Evolutionary conservation across 2,888 invertebrate species (phyloP), one percentile per base, ranked within the genome.

Genomic region (Nephrocerus scutellatus): DNA sequence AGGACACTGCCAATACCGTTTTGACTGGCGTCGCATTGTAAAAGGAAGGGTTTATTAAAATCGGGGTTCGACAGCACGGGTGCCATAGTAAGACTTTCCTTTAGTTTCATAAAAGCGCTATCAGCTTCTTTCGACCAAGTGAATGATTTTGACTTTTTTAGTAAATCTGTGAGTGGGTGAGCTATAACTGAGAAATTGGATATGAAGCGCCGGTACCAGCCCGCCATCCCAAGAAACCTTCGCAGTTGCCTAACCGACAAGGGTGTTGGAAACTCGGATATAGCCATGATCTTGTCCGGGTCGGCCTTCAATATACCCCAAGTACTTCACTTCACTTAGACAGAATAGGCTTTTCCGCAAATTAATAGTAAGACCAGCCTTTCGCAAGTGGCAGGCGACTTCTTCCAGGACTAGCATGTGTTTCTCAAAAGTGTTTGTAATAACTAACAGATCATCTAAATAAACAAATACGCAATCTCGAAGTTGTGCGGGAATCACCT

Each of bases 21-120:
- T 13, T 41, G 33, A 19, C 37, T 37, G 2, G 46, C 41, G 24
- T 48, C 46, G 16, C 46, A 48, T 5, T 42, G 43, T 3, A 47
- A 19, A 10, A n/a, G 31, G 16, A 41, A 42, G 14, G 38, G 44
- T 13, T 26, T 39, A 1, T 20, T 20, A 28, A 44, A 48, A 21
- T 46, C 46, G 3, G 43, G 37, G 32, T 46, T 40, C 3, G 14
- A 8, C n/a, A 43, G 19, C 3, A 43, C 30, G 10, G 46, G 38
- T n/a, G 38, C 38, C 5, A 28, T 16, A 1, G 39, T 39, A 2
- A 43, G 9, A 2, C 30, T 18, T 2, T 12, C 15, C 16, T 46
- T 41, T 4, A 46, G n/a, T 8, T 31, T 20, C 3, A 35, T 22
- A 24, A 42, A 36, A 24, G 16, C 5, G 43, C n/a, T n/a, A n/a